These are phyloP conservation scores for Rhynchotus rufescens DNA, from an alignment of 2,797 vertebrate species.

Conservation along the genomic window DNA sequence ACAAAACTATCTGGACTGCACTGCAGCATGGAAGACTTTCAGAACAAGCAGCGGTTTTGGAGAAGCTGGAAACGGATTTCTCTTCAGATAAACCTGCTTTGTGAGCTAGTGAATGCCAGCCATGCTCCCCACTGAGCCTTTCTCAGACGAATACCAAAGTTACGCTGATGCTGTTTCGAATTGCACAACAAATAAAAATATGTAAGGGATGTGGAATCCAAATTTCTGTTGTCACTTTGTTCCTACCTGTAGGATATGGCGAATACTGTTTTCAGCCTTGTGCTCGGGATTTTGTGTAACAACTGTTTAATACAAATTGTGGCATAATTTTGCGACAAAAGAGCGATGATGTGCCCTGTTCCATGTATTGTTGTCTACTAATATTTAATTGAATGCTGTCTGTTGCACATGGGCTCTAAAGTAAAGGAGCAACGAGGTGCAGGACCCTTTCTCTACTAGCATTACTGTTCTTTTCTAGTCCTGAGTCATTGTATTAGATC, in stretches of 20 bases:
- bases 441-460: conserved; percentile 10
- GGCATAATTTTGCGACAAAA: conserved; percentile 44
- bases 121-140: neutral
- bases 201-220: conserved; percentile 32
- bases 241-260: neutral
- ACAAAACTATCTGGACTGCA: neutral
- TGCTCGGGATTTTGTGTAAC: neutral
- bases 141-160: conserved; percentile 52
- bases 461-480: conserved; percentile 12
- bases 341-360: neutral
- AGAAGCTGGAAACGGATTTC: neutral
- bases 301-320: conserved; percentile 2
- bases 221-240: neutral
- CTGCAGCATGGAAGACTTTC: neutral
- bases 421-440: conserved; percentile 21
- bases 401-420: conserved; percentile 12
- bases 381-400: conserved; percentile 37
- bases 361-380: neutral
- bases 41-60: neutral
- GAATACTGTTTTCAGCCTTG: neutral
- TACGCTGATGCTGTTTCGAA: conserved; percentile 18
- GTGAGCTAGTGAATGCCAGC: neutral
- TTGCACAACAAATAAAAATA: conserved; percentile 31
- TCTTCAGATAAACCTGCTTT: conserved; percentile 3
- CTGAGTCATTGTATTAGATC: neutral